Base-by-base conservation (phyloP, 2,888 invertebrate genomes). In the Callinectes sapidus region DNA sequence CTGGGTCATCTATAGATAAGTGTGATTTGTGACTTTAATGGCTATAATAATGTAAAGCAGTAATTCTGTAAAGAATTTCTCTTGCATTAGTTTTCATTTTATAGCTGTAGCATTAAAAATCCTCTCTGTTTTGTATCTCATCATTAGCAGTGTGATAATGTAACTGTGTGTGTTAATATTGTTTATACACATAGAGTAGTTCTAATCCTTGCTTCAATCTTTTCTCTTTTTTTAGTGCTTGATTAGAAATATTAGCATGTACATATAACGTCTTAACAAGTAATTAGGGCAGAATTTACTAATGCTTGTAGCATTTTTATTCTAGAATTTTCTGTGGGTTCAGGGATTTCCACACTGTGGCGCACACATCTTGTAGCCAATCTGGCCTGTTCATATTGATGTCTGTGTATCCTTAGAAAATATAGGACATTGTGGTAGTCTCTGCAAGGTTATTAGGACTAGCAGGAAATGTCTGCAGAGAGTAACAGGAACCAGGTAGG, bases 271-370 rank as follows among this genome's bases (percentile, higher is more conserved):
- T 16, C 14, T 81, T 13, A 81, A 35, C n/a, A 0, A 35, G 8
- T 35, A 81, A 16, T 16, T 32, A 81, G 10, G 35, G 32, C 18
- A 35, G 32, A 35, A 81, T 35, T 32, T 35, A 81, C 14, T 35
- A 81, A 81, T 35, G 35, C 71, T 81, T 32, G 16, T 81, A 81
- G 32, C 35, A 81, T 81, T 32, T 81, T 81, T 35, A 81, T 14
- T 14, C 14, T 32, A 81, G 16, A 35, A 16, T 81, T 32, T 35
- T 81, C 81, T 35, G 35, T 81, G 81, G 81, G 81, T 81, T 81
- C 81, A 81, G 81, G 81, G 81, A 81, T 81, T 35, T 35, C 81
- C 14, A 35, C 81, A 81, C 81, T 81, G 81, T 81, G 81, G 81
- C 10, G 35, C 81, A 81, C 81, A 81, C 35, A 81, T 81, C 32